phyloP scores from a whole-genome alignment of 2,113 vertebrate species.

The Nothocercus nigrocapillus region DNA sequence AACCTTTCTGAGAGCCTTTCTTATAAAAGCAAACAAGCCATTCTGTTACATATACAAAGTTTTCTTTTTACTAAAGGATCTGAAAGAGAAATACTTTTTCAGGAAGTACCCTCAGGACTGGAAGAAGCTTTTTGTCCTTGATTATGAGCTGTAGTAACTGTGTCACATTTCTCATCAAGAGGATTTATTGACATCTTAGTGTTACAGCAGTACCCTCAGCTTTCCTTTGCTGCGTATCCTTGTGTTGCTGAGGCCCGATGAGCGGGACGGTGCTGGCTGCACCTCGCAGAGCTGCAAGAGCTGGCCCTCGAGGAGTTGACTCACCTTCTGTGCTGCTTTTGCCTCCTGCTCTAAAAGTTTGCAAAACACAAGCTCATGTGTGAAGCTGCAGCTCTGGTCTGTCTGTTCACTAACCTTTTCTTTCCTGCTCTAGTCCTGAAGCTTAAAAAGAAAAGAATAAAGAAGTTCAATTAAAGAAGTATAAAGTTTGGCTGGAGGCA shows the following conservation, averaged over 20 bases:
- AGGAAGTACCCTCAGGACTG: not conserved
- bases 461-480: not conserved
- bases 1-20: not conserved
- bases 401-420: not conserved
- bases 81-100: not conserved
- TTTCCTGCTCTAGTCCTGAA: not conserved
- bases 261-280: rapidly evolving
- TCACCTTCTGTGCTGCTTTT: not conserved
- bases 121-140: not conserved
- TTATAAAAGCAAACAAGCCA: not conserved
- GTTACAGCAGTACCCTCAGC: not conserved
- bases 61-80: not conserved
- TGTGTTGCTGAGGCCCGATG: not conserved
- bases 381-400: not conserved
- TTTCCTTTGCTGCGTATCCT: not conserved
- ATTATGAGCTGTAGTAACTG: not conserved
- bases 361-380: not conserved
- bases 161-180: not conserved
- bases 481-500: not conserved
- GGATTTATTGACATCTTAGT: not conserved
- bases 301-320: not conserved
- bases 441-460: not conserved
- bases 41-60: not conserved
- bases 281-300: not conserved
- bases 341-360: not conserved